Evolutionary conservation across 1,140 invertebrate genomes (phyloP).

Genomic region (Philaenus spumarius): DNA sequence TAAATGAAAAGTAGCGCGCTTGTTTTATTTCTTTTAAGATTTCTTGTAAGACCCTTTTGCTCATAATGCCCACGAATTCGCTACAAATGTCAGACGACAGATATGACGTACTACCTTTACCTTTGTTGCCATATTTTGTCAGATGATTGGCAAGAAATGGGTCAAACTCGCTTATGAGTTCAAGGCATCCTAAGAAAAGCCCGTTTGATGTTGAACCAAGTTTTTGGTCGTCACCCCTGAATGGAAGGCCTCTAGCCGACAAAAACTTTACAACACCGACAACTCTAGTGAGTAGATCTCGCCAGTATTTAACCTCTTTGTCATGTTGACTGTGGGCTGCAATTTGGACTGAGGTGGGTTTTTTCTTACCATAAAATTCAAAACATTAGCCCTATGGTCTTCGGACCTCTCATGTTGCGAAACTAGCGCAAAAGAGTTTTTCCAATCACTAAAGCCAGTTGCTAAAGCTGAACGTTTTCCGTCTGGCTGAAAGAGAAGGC

Average conservation of each 20-base stretch:
- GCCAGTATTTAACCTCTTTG: constrained; percentile 6
- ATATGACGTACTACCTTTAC: constrained; percentile 18
- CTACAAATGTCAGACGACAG: constrained; percentile 20
- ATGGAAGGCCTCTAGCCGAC: constrained; percentile 15
- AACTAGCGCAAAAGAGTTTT: constrained; percentile 4
- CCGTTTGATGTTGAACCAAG: constrained; percentile 15
- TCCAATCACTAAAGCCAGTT: constrained; percentile 17
- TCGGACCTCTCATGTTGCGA: too few relatives aligned
- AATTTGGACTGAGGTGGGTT: not conserved
- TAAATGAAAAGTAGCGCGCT: constrained; percentile 30
- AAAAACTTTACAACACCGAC: constrained; percentile 20
- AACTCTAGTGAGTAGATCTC: constrained; percentile 15
- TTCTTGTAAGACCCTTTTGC: too few relatives aligned
- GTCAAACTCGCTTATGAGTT: constrained; percentile 19
- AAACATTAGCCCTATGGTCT: too few relatives aligned
- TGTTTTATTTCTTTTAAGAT: constrained; percentile 19
- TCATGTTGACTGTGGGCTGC: constrained; percentile 6
- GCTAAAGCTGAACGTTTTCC: constrained; percentile 5
- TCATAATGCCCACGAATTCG: constrained; percentile 22
- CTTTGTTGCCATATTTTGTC: too few relatives aligned
- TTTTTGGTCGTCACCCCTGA: constrained; percentile 17
- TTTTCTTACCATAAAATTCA: too few relatives aligned
- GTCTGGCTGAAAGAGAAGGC: too few relatives aligned
- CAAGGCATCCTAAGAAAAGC: not conserved
- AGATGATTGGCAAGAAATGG: constrained; percentile 23